phyloP scores from a whole-genome alignment of 2,888 invertebrate genomes.

The Cremastobaeus sp. region DNA sequence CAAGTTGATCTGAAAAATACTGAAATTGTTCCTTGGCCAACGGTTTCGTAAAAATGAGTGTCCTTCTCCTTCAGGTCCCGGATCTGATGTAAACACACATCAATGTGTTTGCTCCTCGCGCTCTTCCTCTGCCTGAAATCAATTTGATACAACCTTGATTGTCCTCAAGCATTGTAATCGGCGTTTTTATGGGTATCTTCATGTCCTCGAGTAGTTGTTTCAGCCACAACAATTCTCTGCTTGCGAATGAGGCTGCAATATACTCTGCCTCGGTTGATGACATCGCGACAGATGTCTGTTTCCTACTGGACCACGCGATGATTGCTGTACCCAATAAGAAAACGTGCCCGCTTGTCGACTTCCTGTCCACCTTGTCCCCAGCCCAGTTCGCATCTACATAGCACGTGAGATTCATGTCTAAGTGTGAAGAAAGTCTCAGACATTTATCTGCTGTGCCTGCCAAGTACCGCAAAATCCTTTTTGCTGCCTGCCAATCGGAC shows the following conservation, averaged over 20 bases:
- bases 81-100: conserved; percentile 24
- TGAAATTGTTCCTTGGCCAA: conserved; percentile 16
- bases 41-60: conserved; percentile 20
- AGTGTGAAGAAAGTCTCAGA: conserved; percentile 50
- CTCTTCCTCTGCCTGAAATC: conserved; percentile 9
- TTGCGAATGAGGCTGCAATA: no score
- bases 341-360: conserved; percentile 8
- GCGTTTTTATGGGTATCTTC: background rate
- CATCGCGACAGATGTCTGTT: conserved; percentile 16
- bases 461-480: conserved; percentile 69
- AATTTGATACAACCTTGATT: conserved; percentile 32
- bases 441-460: conserved; percentile 65
- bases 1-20: no score
- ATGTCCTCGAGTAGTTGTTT: background rate
- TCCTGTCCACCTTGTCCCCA: conserved; percentile 1
- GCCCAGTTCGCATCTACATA: conserved; percentile 9
- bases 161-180: conserved; percentile 8
- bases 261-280: conserved; percentile 5
- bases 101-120: conserved; percentile 38
- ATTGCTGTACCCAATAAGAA: conserved; percentile 3
- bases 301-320: conserved; percentile 8
- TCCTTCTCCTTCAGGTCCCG: conserved; percentile 10
- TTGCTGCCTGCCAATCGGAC: conserved; percentile 66
- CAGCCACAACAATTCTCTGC: no score
- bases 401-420: conserved; percentile 7